A percentile compares a stretch with the other conserved stretches of the same genome.
Conservation (phyloP, 2,113 vertebrate species). For the Sinocyclocheilus anshuiensis region DNA sequence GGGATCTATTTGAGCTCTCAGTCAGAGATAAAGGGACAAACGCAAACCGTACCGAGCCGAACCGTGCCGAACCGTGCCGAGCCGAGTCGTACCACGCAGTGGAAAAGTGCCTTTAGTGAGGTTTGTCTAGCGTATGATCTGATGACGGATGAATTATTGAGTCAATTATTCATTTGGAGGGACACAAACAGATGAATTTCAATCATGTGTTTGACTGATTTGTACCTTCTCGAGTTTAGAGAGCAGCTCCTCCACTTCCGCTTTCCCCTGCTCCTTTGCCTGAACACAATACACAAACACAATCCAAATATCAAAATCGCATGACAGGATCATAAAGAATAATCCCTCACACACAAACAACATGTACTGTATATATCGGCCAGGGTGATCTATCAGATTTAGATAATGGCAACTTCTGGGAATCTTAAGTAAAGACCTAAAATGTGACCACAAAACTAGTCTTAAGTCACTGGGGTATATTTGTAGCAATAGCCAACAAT, state of each 20-base stretch:
- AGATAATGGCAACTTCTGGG: no score
- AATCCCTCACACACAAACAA: no score
- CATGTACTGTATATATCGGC: no score
- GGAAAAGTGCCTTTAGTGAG: no score
- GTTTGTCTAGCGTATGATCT: not conserved
- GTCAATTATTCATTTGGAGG: not conserved
- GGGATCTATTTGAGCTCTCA: not conserved
- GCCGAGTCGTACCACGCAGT: no score
- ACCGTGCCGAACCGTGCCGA: no score
- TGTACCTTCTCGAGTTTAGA: slow-evolving; percentile 92
- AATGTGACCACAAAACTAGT: no score
- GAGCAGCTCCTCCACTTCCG: slow-evolving; percentile 92
- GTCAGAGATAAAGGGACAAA: not conserved
- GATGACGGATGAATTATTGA: not conserved
- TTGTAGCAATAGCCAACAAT: no score
- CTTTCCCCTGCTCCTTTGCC: slow-evolving; percentile 96
- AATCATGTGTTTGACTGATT: not conserved
- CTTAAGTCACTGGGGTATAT: no score
- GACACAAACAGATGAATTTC: not conserved
- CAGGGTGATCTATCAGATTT: no score
- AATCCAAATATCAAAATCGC: not conserved
- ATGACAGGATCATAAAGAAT: not conserved
- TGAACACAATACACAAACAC: slow-evolving; percentile 57
- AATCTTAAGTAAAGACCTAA: no score
- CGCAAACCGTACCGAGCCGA: no score